Percentiles rank a stretch among this genome's conserved stretches.
Evolutionary conservation across 1,140 invertebrate genomes (phyloP).

Genomic region (Zaprionus davidi): DNA sequence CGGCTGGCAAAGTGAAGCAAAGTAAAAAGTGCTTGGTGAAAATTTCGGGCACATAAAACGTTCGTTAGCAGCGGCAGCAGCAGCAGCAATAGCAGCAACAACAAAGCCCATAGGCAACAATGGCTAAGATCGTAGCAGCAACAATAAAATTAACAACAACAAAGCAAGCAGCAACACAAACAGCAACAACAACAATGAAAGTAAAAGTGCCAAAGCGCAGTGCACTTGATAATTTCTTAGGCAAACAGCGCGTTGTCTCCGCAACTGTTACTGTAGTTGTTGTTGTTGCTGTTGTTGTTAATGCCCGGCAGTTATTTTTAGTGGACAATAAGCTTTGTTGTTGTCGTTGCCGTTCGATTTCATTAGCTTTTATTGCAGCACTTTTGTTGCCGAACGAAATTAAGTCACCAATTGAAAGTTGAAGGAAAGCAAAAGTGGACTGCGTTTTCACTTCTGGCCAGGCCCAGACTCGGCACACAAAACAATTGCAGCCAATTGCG

Average conservation of each 20-base stretch:
- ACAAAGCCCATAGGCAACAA: constrained; percentile 41
- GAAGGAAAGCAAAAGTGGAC: constrained; percentile 67
- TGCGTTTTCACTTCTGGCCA: constrained; percentile 69
- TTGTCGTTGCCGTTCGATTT: constrained; percentile 71
- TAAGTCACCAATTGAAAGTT: constrained; percentile 79
- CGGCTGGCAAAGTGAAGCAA: constrained; percentile 39
- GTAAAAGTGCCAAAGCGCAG: constrained; percentile 70
- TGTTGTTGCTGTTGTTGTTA: constrained; percentile 23
- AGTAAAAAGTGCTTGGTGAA: constrained; percentile 53
- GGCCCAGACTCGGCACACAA: background rate
- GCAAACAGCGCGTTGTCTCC: constrained; percentile 47
- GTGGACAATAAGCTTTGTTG: constrained; percentile 45
- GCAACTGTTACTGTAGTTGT: constrained; percentile 5
- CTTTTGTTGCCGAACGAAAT: constrained; percentile 66
- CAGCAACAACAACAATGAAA: constrained; percentile 67
- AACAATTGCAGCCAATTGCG: constrained; percentile 62
- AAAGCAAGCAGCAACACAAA: constrained; percentile 17
- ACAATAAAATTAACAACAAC: constrained; percentile 37
- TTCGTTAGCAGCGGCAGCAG: constrained; percentile 52
- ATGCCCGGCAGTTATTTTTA: constrained; percentile 27
- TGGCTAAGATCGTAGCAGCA: constrained; percentile 33
- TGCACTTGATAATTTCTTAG: constrained; percentile 81
- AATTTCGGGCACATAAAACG: constrained; percentile 56
- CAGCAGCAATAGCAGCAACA: constrained; percentile 22
- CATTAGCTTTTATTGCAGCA: constrained; percentile 70